Percentiles rank a stretch among this genome's conserved stretches.
These are phyloP conservation scores for Saccostrea glomerata DNA, from an alignment of 1,140 invertebrate genomes.

Conservation along the genomic window DNA sequence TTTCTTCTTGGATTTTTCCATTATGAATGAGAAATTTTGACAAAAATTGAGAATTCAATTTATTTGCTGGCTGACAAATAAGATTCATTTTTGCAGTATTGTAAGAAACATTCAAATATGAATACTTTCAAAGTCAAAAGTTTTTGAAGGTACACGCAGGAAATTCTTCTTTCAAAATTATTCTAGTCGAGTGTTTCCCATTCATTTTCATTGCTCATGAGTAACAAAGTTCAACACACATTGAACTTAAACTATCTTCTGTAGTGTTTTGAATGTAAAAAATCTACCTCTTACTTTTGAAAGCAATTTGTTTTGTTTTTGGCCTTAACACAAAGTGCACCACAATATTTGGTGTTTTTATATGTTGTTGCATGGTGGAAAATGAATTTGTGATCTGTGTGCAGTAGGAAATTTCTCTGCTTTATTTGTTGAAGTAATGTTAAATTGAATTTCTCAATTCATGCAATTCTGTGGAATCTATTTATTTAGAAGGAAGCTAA, in stretches of 20 bases:
- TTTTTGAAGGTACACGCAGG: not conserved
- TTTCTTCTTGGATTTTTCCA: too few relatives aligned
- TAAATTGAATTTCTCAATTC: not conserved
- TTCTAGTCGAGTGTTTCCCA: not conserved
- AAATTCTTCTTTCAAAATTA: not conserved
- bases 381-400: not conserved
- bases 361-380: slow-evolving; percentile 10
- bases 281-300: not conserved
- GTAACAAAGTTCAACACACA: not conserved
- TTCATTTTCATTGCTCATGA: slow-evolving; percentile 23
- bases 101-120: not conserved
- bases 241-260: not conserved
- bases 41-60: too few relatives aligned
- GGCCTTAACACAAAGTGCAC: not conserved
- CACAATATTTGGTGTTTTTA: not conserved
- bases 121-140: too few relatives aligned
- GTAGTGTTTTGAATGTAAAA: not conserved
- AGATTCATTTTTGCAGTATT: not conserved
- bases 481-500: too few relatives aligned
- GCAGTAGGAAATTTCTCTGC: not conserved
- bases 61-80: too few relatives aligned
- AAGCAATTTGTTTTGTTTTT: not conserved
- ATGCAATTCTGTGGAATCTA: not conserved
- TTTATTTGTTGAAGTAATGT: not conserved
- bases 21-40: too few relatives aligned